These are phyloP conservation scores for Wasmannia auropunctata DNA, from an alignment of 1,140 invertebrate genomes.

Conservation along the genomic window DNA sequence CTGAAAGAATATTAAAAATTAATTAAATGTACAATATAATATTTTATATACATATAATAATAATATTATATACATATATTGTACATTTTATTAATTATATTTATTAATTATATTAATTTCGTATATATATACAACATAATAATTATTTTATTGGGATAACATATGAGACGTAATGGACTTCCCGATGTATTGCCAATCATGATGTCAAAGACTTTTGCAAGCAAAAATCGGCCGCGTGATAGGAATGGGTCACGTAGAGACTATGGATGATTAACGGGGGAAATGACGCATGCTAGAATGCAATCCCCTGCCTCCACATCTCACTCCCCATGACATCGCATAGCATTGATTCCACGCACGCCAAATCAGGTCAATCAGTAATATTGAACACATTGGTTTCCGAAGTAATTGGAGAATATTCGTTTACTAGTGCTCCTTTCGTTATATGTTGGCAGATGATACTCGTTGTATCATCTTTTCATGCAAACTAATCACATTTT, in stretches of 20 bases:
- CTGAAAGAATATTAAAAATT: not conserved
- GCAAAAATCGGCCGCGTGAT: conserved; percentile 44
- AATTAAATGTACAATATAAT: no score
- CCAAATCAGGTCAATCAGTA: conserved; percentile 64
- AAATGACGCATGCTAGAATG: conserved; percentile 53
- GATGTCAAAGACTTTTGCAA: not conserved
- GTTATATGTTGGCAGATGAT: not conserved
- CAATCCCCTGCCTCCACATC: conserved; percentile 5
- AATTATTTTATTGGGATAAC: not conserved
- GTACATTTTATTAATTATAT: no score
- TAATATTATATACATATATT: no score
- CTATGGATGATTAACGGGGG: conserved; percentile 25
- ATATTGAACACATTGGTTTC: conserved; percentile 59
- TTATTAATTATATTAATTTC: no score
- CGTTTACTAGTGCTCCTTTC: not conserved
- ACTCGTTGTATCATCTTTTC: not conserved
- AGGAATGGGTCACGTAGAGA: not conserved
- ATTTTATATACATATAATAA: no score
- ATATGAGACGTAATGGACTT: not conserved
- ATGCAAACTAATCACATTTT: not conserved
- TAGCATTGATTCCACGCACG: conserved; percentile 36
- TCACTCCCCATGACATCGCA: not conserved
- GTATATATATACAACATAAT: not conserved
- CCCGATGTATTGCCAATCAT: not conserved
- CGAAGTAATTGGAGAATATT: conserved; percentile 34